Evolutionary conservation across 1,140 invertebrate species (phyloP).

Genomic region (Centruroides sculpturatus): DNA sequence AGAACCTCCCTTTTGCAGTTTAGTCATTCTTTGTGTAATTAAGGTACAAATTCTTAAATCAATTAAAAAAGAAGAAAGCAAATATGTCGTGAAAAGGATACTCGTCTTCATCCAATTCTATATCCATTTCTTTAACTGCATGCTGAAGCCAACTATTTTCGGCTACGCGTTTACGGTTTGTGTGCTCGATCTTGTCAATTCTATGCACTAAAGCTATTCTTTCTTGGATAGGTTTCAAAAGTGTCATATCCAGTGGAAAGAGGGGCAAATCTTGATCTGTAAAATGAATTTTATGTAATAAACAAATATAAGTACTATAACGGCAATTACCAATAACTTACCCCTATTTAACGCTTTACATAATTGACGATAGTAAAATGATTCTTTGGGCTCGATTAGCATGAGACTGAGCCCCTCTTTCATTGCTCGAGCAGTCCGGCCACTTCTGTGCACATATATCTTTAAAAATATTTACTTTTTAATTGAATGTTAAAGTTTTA

Average conservation of each 20-base stretch:
- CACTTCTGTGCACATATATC: slow-evolving; percentile 91
- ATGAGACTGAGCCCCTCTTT: slow-evolving; percentile 81
- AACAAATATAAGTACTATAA: background rate
- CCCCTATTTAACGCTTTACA: slow-evolving; percentile 44
- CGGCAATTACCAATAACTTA: slow-evolving; percentile 27
- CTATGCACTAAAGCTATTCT: slow-evolving; percentile 59
- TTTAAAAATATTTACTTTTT: no score
- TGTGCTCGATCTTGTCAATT: slow-evolving; percentile 59
- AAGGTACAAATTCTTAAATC: background rate
- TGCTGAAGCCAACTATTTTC: slow-evolving; percentile 68
- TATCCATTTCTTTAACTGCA: slow-evolving; percentile 69
- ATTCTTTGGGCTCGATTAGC: slow-evolving; percentile 76
- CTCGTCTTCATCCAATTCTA: slow-evolving; percentile 58
- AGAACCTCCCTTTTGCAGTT: background rate
- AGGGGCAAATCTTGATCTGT: slow-evolving; percentile 61
- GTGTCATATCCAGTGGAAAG: slow-evolving; percentile 59
- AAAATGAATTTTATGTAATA: slow-evolving; percentile 18
- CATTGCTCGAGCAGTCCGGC: slow-evolving; percentile 78
- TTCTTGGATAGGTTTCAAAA: slow-evolving; percentile 48
- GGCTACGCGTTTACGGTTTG: slow-evolving; percentile 45
- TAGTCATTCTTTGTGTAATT: background rate
- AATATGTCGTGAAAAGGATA: slow-evolving; percentile 36
- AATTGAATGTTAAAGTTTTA: no score
- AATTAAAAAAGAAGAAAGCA: background rate
- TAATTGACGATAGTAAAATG: slow-evolving; percentile 54